Conservation (phyloP, 2,888 invertebrate genomes). For the Salticus scenicus region DNA sequence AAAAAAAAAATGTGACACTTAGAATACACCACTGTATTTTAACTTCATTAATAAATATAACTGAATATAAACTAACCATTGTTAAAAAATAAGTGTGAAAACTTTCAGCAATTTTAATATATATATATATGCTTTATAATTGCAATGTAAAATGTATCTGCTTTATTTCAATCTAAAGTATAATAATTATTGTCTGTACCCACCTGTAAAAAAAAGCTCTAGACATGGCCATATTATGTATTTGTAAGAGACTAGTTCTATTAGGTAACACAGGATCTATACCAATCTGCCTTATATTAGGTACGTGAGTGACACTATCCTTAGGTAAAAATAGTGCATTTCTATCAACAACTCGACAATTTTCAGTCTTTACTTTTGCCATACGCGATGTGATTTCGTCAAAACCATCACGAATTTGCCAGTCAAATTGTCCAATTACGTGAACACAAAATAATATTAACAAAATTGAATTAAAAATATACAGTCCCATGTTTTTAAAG, state of each 20-base stretch:
- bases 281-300: slow-evolving; percentile 94
- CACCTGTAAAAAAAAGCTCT: slow-evolving; percentile 92
- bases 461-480: slow-evolving; percentile 22
- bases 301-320: slow-evolving; percentile 91
- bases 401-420: slow-evolving; percentile 92
- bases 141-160: too few species aligned
- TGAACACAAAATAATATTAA: slow-evolving; percentile 50
- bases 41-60: too few species aligned
- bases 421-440: slow-evolving; percentile 85
- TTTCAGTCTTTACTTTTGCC: slow-evolving; percentile 88
- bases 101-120: too few species aligned
- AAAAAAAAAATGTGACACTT: too few species aligned
- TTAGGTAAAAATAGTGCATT: slow-evolving; percentile 88
- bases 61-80: too few species aligned
- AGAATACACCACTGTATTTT: too few species aligned
- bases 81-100: too few species aligned
- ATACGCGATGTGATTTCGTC: slow-evolving; percentile 90
- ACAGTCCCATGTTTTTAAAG: slow-evolving; percentile 30
- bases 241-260: slow-evolving; percentile 91
- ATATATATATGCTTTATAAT: too few species aligned
- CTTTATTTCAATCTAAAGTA: too few species aligned
- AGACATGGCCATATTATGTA: slow-evolving; percentile 97
- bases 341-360: slow-evolving; percentile 91
- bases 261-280: slow-evolving; percentile 96
- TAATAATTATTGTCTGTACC: too few species aligned